Evolutionary conservation across 1,140 invertebrate species (phyloP), one percentile per base, ranked within the genome.

Genomic region (Gryon sp.): DNA sequence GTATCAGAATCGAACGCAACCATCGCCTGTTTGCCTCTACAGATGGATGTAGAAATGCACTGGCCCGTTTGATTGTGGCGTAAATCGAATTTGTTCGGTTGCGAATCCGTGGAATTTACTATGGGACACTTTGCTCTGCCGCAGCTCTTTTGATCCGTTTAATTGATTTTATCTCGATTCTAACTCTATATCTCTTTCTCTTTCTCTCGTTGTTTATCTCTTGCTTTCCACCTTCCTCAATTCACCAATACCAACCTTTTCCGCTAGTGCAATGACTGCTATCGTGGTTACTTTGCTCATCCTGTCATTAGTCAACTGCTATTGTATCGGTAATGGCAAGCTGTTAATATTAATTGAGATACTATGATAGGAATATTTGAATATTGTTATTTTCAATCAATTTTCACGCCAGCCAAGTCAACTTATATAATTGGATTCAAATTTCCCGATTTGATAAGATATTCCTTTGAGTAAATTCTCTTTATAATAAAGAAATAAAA

Each of bases 61-160:
- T 76, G 62, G 72, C 16, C 73, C 73, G 70, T 78, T 75, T 79
- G 80, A 81, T 81, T 79, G 77, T 77, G 52, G 66, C 69, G 65
- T 75, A 75, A 81, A 79, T 79, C 74, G 73, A 79, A 79, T 79
- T 81, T 70, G 59, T 79, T 79, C 75, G 63, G 36, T 76, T 70
- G 18, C 50, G 78, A 72, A 59, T 74, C 57, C 75, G 65, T 55
- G 80, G 77, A 78, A 81, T 79, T 70, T 36, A 55, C 57, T 46
- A 68, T 60, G 69, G 69, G 69, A 78, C 76, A 78, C 76, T 69
- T 78, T 70, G 70, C 34, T 24, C 66, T 69, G 57, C 70, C 62
- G 50, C 73, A 73, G 53, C 74, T 79, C 80, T 76, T 78, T 79
- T 79, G 77, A 79, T 79, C 72, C 66, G 40, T 77, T 76, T 76